Conservation (phyloP, 2,888 invertebrate species). For the Diploptera punctata region DNA sequence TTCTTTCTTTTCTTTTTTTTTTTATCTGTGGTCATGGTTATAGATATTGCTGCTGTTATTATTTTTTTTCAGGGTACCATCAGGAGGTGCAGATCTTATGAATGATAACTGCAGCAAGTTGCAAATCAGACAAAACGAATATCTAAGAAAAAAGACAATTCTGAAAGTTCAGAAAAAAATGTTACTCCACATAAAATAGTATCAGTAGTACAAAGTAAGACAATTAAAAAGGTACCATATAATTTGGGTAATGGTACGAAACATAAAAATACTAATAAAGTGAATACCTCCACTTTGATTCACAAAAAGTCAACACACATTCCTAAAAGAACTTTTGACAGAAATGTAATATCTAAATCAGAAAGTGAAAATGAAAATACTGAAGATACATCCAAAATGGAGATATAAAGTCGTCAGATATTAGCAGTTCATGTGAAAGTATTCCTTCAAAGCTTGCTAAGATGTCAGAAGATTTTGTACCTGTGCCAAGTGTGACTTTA, state of each 20-base stretch:
- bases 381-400: neutral
- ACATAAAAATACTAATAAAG: neutral
- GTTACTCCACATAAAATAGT: neutral
- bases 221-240: neutral
- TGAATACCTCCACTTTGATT: neutral
- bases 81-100: conserved; percentile 50
- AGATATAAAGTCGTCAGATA: neutral
- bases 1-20: no score
- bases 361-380: neutral
- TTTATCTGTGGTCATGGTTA: neutral
- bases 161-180: neutral
- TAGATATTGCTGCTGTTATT: no score
- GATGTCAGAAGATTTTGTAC: neutral
- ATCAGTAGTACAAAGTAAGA: neutral
- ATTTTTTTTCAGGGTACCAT: conserved; percentile 51
- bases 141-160: conserved; percentile 46
- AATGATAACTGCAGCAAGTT: conserved; percentile 51
- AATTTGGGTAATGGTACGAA: neutral
- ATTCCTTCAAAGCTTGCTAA: neutral
- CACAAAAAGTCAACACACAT: no score
- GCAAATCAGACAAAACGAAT: conserved; percentile 51
- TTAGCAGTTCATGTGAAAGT: neutral
- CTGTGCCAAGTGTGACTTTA: neutral
- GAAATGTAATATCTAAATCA: no score
- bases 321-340: no score